A percentile compares a stretch with the other conserved stretches of the same genome.
phyloP scores from a whole-genome alignment of 1,140 invertebrate species.

The Cyrtorhinus lividipennis region DNA sequence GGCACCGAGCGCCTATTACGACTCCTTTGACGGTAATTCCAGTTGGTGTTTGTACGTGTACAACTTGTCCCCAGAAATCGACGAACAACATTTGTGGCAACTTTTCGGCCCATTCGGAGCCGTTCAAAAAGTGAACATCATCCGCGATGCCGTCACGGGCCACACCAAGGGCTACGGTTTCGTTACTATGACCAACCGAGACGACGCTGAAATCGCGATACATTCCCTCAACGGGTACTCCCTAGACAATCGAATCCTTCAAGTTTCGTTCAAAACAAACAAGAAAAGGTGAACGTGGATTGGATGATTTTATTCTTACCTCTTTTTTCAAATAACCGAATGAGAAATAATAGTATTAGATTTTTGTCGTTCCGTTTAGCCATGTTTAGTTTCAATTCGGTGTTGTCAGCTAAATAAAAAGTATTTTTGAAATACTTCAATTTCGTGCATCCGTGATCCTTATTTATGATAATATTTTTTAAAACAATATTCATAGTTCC shows the following conservation, averaged over 20 bases:
- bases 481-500: too few relatives aligned
- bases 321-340: neutral
- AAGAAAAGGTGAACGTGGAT: constrained; percentile 37
- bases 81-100: constrained; percentile 97
- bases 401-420: constrained; percentile 2
- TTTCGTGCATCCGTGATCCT: too few relatives aligned
- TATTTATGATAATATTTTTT: too few relatives aligned
- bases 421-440: neutral
- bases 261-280: constrained; percentile 96
- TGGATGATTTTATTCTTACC: neutral
- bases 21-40: constrained; percentile 63
- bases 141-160: constrained; percentile 91
- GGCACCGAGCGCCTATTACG: constrained; percentile 55
- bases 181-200: constrained; percentile 99
- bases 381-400: constrained; percentile 1
- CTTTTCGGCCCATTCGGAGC: constrained; percentile 97
- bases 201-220: constrained; percentile 92
- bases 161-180: constrained; percentile 99
- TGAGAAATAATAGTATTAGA: neutral
- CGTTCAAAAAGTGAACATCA: constrained; percentile 95
- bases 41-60: constrained; percentile 98
- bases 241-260: constrained; percentile 88
- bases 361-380: neutral
- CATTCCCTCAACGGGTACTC: constrained; percentile 95
- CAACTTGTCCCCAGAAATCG: constrained; percentile 93